A percentile compares a stretch with the other conserved stretches of the same genome.
Evolutionary conservation across 2,113 vertebrate species (phyloP).

Genomic region (Tautogolabrus adspersus): DNA sequence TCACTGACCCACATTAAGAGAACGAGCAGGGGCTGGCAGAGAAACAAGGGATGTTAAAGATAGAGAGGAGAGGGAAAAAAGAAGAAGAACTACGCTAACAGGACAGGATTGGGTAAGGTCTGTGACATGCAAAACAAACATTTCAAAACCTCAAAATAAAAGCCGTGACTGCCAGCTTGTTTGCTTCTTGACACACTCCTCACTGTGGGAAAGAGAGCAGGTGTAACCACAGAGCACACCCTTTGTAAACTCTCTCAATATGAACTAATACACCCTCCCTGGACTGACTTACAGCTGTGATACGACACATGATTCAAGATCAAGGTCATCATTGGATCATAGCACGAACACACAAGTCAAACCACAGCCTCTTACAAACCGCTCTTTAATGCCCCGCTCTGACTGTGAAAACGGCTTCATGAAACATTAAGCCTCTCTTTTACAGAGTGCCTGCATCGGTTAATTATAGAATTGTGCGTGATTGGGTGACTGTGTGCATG

Average conservation of each 20-base stretch:
- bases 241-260: slow-evolving; percentile 53
- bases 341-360: slow-evolving; percentile 22
- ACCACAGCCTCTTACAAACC: slow-evolving; percentile 27
- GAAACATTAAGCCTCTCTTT: slow-evolving; percentile 69
- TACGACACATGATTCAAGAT: slow-evolving; percentile 45
- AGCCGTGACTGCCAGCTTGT: slow-evolving; percentile 30
- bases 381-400: slow-evolving; percentile 35
- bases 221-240: slow-evolving; percentile 39
- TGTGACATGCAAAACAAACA: slow-evolving; percentile 51
- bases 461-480: slow-evolving; percentile 60
- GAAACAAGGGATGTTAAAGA: slow-evolving; percentile 12
- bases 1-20: slow-evolving; percentile 43
- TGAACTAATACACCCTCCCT: slow-evolving; percentile 33
- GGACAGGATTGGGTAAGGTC: slow-evolving; percentile 13
- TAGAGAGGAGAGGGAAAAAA: slow-evolving; percentile 15
- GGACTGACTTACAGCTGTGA: slow-evolving; percentile 30
- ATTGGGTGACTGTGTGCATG: slow-evolving; percentile 28
- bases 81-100: slow-evolving; percentile 11
- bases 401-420: slow-evolving; percentile 60
- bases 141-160: slow-evolving; percentile 58
- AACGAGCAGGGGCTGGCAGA: not conserved
- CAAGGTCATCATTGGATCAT: slow-evolving; percentile 48
- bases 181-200: slow-evolving; percentile 28
- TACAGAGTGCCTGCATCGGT: slow-evolving; percentile 33
- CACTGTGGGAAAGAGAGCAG: slow-evolving; percentile 23